Conservation (phyloP, 2,113 vertebrate genomes). For the Sarotherodon lohbergeri region DNA sequence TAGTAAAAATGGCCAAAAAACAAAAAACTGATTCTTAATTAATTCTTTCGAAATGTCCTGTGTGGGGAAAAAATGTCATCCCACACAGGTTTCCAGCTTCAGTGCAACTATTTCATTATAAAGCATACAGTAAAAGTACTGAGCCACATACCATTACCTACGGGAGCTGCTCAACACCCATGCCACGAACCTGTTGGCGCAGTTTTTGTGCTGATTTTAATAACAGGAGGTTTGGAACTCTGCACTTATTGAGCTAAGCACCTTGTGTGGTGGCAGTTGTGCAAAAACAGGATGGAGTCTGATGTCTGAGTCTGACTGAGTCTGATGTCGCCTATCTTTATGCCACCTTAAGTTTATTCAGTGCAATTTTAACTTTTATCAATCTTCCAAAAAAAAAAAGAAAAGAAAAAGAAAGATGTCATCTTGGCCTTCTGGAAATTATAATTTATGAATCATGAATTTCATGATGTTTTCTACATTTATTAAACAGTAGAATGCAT, state of each 20-base stretch:
- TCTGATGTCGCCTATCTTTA: background rate
- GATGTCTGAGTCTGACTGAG: background rate
- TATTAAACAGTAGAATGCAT: background rate
- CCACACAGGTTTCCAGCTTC: background rate
- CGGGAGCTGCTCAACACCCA: accelerated
- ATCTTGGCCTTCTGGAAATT: background rate
- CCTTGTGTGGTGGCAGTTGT: background rate
- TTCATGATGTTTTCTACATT: background rate
- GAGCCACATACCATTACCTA: background rate
- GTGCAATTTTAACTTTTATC: background rate
- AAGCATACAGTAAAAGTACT: background rate
- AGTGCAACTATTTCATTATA: background rate
- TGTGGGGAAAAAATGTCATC: background rate
- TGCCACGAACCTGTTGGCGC: background rate
- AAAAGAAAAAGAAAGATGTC: background rate
- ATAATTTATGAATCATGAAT: background rate
- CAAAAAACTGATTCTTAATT: background rate
- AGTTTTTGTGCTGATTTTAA: background rate
- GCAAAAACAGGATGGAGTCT: background rate
- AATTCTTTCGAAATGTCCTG: background rate
- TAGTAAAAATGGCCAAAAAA: background rate
- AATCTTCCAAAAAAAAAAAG: background rate
- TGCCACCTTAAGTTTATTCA: background rate
- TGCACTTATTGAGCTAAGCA: background rate
- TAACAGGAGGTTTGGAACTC: background rate